Evolutionary conservation across 1,140 invertebrate species (phyloP), one percentile per base, ranked within the genome.

Genomic region (Agraylea sexmaculata): DNA sequence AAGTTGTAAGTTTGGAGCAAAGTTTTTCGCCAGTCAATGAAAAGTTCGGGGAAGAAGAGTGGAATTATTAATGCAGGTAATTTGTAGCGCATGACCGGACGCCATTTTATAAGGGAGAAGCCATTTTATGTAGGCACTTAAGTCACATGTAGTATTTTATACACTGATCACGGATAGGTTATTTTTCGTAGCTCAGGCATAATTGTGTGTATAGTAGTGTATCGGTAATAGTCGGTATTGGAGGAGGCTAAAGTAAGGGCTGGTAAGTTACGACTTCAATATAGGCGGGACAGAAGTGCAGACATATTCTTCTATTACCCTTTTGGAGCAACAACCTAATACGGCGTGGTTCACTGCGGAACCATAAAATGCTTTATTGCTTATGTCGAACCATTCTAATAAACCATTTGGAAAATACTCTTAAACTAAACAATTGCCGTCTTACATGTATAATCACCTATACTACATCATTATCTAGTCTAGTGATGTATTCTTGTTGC

Each of bases 221-320:
- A 25, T n/a, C 23, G 7, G 7, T n/a, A 7, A n/a, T n/a, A n/a
- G 16, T 23, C 15, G 30, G 10, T 17, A 16, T 15, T 1, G 11
- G 30, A 12, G 22, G 33, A 11, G 5, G 7, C 17, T 1, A 7
- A 12, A 17, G 43, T 6, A 15, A 28, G 31, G 5, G 18, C 32
- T 29, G 43, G 40, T 49, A 49, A 49, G 47, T 49, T 49, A 49
- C 47, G 47, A 45, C 43, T 45, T 45, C 47, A 49, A 49, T 49
- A 49, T 49, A 49, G 43, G 47, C 43, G 32, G 35, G 35, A 31
- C 34, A 45, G 45, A 49, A 49, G 40, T 49, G 43, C 47, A 49
- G 40, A 45, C 47, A 45, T 49, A 49, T 49, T 45, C 47, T 49
- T 43, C 47, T 43, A 49, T 45, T 49, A 45, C 47, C 47, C 43